Conservation (phyloP, 1,140 invertebrate genomes). For the Mycetomoellerius zeteki region DNA sequence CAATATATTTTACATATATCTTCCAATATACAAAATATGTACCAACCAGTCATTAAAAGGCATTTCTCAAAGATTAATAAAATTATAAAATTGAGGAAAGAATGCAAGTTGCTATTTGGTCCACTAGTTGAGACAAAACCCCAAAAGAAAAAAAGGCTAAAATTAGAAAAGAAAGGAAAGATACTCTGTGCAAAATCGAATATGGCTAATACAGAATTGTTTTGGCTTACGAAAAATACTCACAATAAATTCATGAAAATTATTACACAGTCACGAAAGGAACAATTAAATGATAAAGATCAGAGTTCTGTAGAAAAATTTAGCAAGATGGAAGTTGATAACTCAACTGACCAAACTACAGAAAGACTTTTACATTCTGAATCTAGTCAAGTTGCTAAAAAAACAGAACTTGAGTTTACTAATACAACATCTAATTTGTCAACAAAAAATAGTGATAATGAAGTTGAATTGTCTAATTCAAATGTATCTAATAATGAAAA, state of each 20-base stretch:
- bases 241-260: not conserved
- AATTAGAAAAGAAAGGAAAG: conserved; percentile 21
- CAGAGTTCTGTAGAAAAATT: not conserved
- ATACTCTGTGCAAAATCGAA: not conserved
- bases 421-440: not conserved
- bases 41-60: not conserved
- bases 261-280: not conserved
- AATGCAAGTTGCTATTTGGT: conserved; percentile 24
- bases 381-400: not conserved
- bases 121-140: conserved; percentile 7
- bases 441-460: not conserved
- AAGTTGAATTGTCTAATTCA: not conserved
- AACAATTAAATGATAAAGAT: conserved; percentile 5
- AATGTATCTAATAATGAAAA: not conserved
- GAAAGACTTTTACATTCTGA: not conserved
- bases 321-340: not conserved
- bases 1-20: not conserved
- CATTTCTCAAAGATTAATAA: not conserved
- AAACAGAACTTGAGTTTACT: not conserved
- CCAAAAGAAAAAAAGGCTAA: conserved; percentile 9
- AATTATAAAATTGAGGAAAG: conserved; percentile 34
- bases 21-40: not conserved
- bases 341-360: not conserved
- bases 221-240: conserved; percentile 2
- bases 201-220: conserved; percentile 7